phyloP scores from a whole-genome alignment of 2,797 vertebrate species.

The Chromis chromis region DNA sequence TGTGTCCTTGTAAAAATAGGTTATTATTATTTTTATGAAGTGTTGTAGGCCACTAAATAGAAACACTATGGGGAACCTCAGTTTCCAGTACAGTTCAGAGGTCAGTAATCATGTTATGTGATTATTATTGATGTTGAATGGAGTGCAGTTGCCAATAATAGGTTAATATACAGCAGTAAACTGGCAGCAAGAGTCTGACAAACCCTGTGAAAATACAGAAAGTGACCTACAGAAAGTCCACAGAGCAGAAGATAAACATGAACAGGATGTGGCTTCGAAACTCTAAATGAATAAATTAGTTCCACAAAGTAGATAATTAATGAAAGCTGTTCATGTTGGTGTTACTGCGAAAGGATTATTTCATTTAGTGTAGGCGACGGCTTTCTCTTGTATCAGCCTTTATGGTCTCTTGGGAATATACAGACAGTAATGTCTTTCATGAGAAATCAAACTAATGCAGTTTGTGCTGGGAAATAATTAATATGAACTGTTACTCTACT shows the following conservation, averaged over 20 bases:
- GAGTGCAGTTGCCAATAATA: not conserved
- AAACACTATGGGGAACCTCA: not conserved
- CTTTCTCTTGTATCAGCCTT: slow-evolving; percentile 25
- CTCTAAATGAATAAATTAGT: slow-evolving; percentile 54
- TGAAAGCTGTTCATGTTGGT: slow-evolving; percentile 46
- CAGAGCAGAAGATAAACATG: slow-evolving; percentile 25
- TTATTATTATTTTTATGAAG: not conserved
- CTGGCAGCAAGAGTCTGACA: slow-evolving; percentile 6
- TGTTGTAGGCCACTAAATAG: not conserved
- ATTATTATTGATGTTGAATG: slow-evolving; percentile 28
- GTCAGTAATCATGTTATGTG: not conserved
- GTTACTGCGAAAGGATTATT: slow-evolving; percentile 35
- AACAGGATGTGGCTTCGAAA: slow-evolving; percentile 48
- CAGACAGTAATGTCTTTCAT: slow-evolving; percentile 30
- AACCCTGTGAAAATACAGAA: slow-evolving; percentile 12
- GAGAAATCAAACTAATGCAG: slow-evolving; percentile 22
- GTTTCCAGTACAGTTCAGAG: not conserved
- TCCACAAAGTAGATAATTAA: slow-evolving; percentile 49
- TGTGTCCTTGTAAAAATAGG: no score
- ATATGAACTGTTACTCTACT: slow-evolving; percentile 4
- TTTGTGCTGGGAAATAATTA: slow-evolving; percentile 11
- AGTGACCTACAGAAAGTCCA: not conserved
- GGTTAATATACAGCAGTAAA: slow-evolving; percentile 21
- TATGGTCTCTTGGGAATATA: slow-evolving; percentile 22
- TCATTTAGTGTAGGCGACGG: slow-evolving; percentile 34